Conservation (phyloP, 1,140 invertebrate genomes). For the Zaprionus taronus region DNA sequence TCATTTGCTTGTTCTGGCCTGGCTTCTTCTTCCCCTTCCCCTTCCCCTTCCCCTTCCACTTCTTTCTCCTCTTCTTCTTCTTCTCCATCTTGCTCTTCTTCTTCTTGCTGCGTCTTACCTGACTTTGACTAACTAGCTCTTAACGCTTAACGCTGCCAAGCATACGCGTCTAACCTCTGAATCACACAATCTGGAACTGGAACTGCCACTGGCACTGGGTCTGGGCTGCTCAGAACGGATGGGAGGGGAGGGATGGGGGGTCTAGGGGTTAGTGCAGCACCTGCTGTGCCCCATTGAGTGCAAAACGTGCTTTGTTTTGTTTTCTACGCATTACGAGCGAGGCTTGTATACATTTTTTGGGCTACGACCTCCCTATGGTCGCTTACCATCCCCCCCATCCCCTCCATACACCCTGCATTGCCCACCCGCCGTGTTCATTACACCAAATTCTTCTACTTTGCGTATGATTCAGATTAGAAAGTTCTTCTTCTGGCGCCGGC, state of each 20-base stretch:
- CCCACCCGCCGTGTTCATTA: slow-evolving; percentile 49
- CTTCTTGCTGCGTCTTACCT: slow-evolving; percentile 30
- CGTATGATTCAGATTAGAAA: slow-evolving; percentile 61
- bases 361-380: slow-evolving; percentile 1
- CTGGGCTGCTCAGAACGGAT: neutral
- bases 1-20: slow-evolving; percentile 1
- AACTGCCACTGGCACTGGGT: neutral
- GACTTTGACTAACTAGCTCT: slow-evolving; percentile 63
- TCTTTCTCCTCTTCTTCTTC: neutral
- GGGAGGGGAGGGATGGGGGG: neutral
- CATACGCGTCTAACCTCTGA: slow-evolving; percentile 28
- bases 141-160: slow-evolving; percentile 33
- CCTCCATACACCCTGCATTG: neutral
- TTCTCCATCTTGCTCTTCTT: neutral
- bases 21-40: slow-evolving; percentile 6
- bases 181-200: neutral
- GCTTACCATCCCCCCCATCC: neutral
- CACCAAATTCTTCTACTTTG: slow-evolving; percentile 46
- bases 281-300: slow-evolving; percentile 59
- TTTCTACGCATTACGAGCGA: slow-evolving; percentile 55
- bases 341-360: slow-evolving; percentile 51
- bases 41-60: too few species aligned
- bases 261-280: slow-evolving; percentile 26
- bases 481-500: slow-evolving; percentile 43
- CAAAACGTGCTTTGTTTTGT: slow-evolving; percentile 67